Conservation (phyloP, 2,113 vertebrate species). For the Ictidomys tridecemlineatus region DNA sequence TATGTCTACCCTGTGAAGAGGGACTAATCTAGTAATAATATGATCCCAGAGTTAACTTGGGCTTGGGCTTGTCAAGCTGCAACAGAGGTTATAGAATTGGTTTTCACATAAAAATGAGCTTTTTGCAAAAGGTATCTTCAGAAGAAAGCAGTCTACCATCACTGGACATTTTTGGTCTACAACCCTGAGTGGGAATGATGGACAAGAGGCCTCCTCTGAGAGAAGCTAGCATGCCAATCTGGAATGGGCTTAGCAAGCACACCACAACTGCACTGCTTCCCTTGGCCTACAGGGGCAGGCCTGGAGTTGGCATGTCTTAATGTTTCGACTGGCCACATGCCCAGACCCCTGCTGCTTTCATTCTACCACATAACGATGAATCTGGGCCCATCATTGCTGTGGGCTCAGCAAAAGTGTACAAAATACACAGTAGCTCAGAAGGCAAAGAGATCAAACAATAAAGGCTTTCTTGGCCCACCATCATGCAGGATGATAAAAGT, state of each 20-base stretch:
- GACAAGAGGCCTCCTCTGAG: background rate
- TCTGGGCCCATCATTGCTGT: background rate
- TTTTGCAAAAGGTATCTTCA: background rate
- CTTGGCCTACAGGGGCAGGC: background rate
- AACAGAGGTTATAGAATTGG: background rate
- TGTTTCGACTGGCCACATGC: conserved; percentile 35
- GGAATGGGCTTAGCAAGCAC: background rate
- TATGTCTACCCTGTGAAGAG: background rate
- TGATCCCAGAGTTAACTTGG: background rate
- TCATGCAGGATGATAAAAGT: background rate
- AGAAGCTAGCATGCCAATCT: background rate
- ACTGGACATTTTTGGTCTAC: background rate
- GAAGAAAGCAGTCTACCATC: background rate
- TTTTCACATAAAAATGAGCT: background rate
- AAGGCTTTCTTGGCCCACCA: background rate
- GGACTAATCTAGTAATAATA: background rate
- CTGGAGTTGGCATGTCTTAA: background rate
- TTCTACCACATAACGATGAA: background rate
- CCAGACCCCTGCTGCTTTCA: conserved; percentile 4
- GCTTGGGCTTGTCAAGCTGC: background rate
- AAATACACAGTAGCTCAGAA: background rate
- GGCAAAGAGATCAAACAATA: background rate
- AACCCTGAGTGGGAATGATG: background rate
- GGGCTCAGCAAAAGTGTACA: background rate
- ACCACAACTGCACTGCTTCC: background rate